Percentiles rank a stretch among this genome's conserved stretches.
Conservation (phyloP, 2,888 invertebrate species). For the Tiliacea aurago region DNA sequence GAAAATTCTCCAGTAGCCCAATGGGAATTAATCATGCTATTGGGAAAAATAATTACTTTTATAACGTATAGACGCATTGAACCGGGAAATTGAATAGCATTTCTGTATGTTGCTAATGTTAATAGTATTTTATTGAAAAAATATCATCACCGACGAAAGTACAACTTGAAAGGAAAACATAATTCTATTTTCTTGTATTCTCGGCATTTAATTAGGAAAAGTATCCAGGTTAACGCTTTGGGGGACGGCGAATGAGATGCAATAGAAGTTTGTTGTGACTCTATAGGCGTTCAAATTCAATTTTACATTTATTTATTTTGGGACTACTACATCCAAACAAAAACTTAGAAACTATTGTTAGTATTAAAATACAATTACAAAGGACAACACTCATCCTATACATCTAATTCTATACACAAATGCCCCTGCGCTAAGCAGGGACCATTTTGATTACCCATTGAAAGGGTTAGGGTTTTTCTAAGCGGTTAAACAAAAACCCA, state of each 20-base stretch:
- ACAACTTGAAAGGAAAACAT: constrained; percentile 25
- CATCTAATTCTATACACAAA: too few species aligned
- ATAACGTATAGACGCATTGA: constrained; percentile 51
- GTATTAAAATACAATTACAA: too few species aligned
- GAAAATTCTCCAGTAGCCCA: constrained; percentile 50
- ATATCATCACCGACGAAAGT: neutral
- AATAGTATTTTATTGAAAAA: constrained; percentile 31
- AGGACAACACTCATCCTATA: too few species aligned
- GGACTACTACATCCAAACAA: too few species aligned
- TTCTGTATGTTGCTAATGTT: constrained; percentile 26
- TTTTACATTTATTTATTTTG: too few species aligned
- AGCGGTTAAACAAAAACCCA: too few species aligned
- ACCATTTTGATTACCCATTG: too few species aligned
- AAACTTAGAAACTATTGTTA: neutral
- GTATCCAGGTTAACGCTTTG: neutral
- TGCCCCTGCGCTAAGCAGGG: too few species aligned
- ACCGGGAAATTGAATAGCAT: constrained; percentile 52
- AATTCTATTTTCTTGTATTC: constrained; percentile 25
- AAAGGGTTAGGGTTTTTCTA: too few species aligned
- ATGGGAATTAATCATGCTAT: constrained; percentile 53
- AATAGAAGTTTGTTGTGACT: too few species aligned
- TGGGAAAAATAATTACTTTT: constrained; percentile 64
- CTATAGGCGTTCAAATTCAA: too few species aligned
- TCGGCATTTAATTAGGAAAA: constrained; percentile 22
- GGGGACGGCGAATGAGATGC: too few species aligned